A percentile compares a stretch with the other conserved stretches of the same genome.
Evolutionary conservation across 1,140 invertebrate species (phyloP).

Genomic region (Papilio glaucus): DNA sequence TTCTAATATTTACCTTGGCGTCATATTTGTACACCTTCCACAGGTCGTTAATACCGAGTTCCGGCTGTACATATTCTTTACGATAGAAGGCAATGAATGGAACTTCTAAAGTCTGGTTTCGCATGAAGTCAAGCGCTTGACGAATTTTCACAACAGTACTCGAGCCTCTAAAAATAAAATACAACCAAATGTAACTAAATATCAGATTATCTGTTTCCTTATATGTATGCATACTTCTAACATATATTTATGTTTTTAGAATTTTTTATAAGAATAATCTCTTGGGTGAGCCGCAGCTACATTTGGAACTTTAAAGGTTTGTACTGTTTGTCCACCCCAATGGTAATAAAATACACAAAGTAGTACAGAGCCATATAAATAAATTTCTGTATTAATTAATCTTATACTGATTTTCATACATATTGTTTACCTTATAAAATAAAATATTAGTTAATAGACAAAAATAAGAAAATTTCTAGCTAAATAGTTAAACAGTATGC

Average conservation of each 20-base stretch:
- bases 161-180: constrained; percentile 66
- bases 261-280: no score
- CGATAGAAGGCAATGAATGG: constrained; percentile 99
- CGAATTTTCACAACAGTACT: constrained; percentile 94
- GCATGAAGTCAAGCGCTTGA: constrained; percentile 97
- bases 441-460: no score
- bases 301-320: no score
- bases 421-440: no score
- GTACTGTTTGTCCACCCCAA: no score
- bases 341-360: no score
- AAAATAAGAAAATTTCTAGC: no score
- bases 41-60: constrained; percentile 96
- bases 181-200: constrained; percentile 22
- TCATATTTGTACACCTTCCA: constrained; percentile 99
- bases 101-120: constrained; percentile 97
- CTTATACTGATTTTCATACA: neutral
- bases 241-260: neutral
- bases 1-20: constrained; percentile 90
- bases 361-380: no score
- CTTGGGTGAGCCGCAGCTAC: no score
- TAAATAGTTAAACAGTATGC: no score
- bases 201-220: neutral
- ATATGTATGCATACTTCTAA: neutral
- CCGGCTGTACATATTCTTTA: constrained; percentile 98
- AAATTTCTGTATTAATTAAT: no score